Evolutionary conservation across 2,797 vertebrate species (phyloP), one percentile per base, ranked within the genome.

Genomic region (Danio albolineatus): DNA sequence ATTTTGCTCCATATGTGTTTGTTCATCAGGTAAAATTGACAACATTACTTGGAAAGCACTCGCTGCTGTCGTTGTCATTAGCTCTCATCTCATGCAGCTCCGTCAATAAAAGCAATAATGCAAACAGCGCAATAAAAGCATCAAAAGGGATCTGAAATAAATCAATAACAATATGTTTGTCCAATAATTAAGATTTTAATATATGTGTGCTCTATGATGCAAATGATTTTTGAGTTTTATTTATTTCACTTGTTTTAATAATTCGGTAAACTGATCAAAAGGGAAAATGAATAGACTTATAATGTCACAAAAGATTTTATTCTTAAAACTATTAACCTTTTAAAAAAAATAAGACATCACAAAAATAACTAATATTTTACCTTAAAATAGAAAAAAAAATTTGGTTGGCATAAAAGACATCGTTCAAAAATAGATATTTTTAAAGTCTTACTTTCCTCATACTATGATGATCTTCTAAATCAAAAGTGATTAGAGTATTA

Each of bases 11-110:
- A 79, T 85, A 80, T 87, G 86, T 87, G 67, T 87, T 83, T 86
- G 85, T 83, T 89, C 83, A 85, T 87, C 85, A 84, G 81, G 84
- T 76, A 77, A 83, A 91, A 90, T 91, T 85, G 86, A 86, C 87
- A 82, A 82, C 62, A 83, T 86, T 49, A 70, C 74, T 75, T 49
- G n/a, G 82, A 76, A 86, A 84, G 79, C 65, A 60, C 62, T 79
- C 38, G 51, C 64, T 81, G 83, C 76, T 80, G 73, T 82, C 76
- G 65, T 46, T 77, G 73, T 71, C 21, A 66, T 86, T 85, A 84
- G 54, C 59, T 85, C 66, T 71, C 70, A 81, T 75, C 74, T 73
- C 72, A 82, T 69, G 66, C 57, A 76, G 49, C 44, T 69, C 48
- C 3, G 2, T 49, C 48, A 39, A 75, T 72, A 41, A 39, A 54